These are phyloP conservation scores for Megaleporinus macrocephalus DNA, from an alignment of 2,113 vertebrate genomes.

Conservation along the genomic window DNA sequence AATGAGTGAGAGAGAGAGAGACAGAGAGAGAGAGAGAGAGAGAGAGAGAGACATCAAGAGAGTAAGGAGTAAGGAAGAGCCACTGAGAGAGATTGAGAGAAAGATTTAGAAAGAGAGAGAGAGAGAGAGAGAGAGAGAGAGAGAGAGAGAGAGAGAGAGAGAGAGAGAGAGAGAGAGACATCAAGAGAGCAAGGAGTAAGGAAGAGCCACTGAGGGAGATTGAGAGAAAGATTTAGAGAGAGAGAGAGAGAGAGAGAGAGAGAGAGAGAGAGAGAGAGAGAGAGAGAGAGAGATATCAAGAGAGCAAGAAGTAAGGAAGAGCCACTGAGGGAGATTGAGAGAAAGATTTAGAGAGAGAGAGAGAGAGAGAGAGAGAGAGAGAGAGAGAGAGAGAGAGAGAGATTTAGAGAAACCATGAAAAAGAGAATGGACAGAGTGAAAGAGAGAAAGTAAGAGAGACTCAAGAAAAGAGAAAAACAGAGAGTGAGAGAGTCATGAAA, in stretches of 20 bases:
- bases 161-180: constrained; percentile 61
- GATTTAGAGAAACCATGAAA: too few species aligned
- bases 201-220: constrained; percentile 25
- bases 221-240: constrained; percentile 30
- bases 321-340: constrained; percentile 26
- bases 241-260: constrained; percentile 65
- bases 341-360: constrained; percentile 55
- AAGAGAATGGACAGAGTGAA: too few species aligned
- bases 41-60: constrained; percentile 58
- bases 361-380: constrained; percentile 69
- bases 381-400: constrained; percentile 62
- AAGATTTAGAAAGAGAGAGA: constrained; percentile 65
- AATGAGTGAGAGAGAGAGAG: constrained; percentile 59
- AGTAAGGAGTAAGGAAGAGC: too few species aligned
- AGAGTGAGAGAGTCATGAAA: too few species aligned
- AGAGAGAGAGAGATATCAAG: constrained; percentile 48
- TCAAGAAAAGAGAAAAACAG: too few species aligned
- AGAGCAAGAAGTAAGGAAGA: background rate
- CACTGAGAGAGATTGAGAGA: constrained; percentile 56
- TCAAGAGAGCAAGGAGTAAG: too few species aligned
- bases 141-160: constrained; percentile 70
- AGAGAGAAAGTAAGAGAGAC: too few species aligned
- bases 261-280: constrained; percentile 69
- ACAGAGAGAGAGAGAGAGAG: constrained; percentile 69
- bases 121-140: constrained; percentile 60